Conservation (phyloP, 2,113 vertebrate species). For the Rhea pennata region DNA sequence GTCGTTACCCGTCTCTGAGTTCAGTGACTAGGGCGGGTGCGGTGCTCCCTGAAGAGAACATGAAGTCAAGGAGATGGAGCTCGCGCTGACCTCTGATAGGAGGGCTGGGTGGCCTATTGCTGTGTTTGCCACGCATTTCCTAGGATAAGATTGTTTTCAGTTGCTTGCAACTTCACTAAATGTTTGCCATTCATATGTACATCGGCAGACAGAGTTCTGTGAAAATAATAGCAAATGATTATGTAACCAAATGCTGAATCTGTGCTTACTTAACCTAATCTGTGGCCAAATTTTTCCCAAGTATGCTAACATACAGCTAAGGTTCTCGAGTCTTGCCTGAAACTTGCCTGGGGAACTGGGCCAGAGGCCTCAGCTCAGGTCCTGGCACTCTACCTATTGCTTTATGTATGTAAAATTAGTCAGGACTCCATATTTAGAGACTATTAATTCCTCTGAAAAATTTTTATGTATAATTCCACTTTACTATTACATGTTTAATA, state of each 20-base stretch:
- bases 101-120: neutral
- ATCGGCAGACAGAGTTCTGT: neutral
- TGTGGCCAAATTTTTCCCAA: slow-evolving; percentile 12
- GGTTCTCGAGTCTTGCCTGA: neutral
- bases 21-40: neutral
- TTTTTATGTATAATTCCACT: neutral
- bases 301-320: neutral
- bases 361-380: neutral
- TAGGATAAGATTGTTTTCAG: neutral
- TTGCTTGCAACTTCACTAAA: neutral
- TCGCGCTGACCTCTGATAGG: neutral
- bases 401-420: neutral
- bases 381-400: neutral
- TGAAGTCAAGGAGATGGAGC: neutral
- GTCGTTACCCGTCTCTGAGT: neutral
- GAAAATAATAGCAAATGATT: slow-evolving; percentile 36
- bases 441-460: neutral
- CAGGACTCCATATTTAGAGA: neutral
- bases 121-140: neutral
- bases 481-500: neutral
- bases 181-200: neutral
- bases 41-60: neutral
- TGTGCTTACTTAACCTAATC: slow-evolving; percentile 4
- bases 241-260: slow-evolving; percentile 21
- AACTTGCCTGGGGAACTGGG: neutral